phyloP scores from a whole-genome alignment of 2,797 vertebrate genomes.

The Podarcis siculus region DNA sequence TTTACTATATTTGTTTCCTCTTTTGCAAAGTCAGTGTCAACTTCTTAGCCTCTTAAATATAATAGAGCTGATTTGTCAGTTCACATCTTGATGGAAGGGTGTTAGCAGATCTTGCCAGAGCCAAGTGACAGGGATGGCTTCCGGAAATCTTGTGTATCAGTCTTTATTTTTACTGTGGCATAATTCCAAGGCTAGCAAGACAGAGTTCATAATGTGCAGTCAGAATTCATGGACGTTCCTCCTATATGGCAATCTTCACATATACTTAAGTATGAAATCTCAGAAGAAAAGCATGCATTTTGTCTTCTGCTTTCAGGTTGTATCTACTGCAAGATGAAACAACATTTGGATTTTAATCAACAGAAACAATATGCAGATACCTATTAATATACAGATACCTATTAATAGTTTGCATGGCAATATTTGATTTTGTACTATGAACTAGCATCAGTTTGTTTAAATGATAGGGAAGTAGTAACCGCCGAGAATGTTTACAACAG shows the following conservation, averaged over 20 bases:
- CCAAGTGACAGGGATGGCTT: neutral
- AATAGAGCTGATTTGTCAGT: neutral
- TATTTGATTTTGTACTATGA: neutral
- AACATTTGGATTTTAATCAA: neutral
- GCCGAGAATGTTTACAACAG: neutral
- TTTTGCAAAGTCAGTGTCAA: slow-evolving; percentile 11
- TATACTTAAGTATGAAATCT: neutral
- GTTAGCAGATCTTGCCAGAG: fast-evolving
- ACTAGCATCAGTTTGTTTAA: neutral
- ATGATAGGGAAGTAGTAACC: neutral
- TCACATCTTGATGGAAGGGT: neutral
- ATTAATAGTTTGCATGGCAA: neutral
- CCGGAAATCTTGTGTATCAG: neutral
- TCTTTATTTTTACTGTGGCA: slow-evolving; percentile 19
- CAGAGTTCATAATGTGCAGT: neutral
- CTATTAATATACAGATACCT: slow-evolving; percentile 2
- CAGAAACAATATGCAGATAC: neutral
- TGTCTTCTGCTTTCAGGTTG: neutral
- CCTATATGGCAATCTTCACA: neutral
- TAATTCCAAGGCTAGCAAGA: neutral
- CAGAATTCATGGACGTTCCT: neutral
- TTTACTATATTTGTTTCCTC: slow-evolving; percentile 19
- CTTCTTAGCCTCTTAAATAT: neutral
- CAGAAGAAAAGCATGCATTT: neutral
- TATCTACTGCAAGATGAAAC: neutral